A percentile compares a stretch with the other conserved stretches of the same genome.
Evolutionary conservation across 2,888 invertebrate species (phyloP).

Genomic region (Mesorhabditis spiculigera): DNA sequence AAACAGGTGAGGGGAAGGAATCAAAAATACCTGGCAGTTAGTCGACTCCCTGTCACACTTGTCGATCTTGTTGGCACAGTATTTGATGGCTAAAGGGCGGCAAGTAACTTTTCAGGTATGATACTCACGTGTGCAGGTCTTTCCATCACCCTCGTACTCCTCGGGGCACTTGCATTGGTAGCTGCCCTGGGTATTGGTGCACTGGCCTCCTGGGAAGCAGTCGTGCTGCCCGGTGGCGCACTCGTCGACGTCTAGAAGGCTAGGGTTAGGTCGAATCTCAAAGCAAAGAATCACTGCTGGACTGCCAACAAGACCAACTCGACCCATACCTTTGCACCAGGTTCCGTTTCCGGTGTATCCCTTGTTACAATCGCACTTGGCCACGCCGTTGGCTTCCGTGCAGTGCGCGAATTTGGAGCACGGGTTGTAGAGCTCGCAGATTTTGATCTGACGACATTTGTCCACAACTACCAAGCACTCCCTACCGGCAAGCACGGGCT

Average conservation of each 20-base stretch:
- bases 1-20: neutral
- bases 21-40: neutral
- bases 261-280: too few species aligned
- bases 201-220: neutral
- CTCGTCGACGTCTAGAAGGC: neutral
- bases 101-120: neutral
- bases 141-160: slow-evolving; percentile 2
- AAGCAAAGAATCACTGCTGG: too few species aligned
- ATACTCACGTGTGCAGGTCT: neutral
- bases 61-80: neutral
- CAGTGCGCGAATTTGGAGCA: slow-evolving; percentile 2
- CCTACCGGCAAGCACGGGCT: neutral
- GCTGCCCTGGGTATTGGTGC: slow-evolving; percentile 2
- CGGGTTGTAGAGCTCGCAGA: neutral
- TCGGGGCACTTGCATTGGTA: neutral
- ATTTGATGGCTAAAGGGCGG: neutral
- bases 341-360: neutral
- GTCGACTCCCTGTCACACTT: neutral
- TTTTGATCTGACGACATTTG: neutral
- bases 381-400: slow-evolving; percentile 1
- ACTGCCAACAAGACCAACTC: too few species aligned
- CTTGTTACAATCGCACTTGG: neutral
- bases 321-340: neutral
- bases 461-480: too few species aligned
- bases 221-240: neutral